Base-by-base conservation (phyloP, 2,888 invertebrate genomes). In the Pseudoips prasinana region DNA sequence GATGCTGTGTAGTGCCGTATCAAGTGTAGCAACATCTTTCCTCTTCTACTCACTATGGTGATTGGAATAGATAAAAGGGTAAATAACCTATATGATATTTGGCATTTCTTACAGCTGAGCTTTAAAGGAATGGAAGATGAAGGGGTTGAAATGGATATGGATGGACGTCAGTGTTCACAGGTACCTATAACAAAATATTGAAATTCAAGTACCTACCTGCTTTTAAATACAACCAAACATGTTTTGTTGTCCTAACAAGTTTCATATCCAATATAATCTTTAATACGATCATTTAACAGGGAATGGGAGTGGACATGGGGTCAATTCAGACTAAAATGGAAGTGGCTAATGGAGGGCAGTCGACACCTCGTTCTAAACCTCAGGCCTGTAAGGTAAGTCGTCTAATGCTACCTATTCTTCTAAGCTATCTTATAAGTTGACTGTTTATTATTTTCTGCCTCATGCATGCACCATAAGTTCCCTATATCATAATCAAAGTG, bases 331-430 rank as follows among this genome's bases (percentile, higher is more conserved):
- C 89, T 33, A 89, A 89, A 74, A 85, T 87, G 84, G 89, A 87
- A 65, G 64, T 86, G 14, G 44, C 79, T 24, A 88, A 88, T 49
- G 85, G 60, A 7, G 52, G 72, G 28, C 85, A 81, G 51, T 74
- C 79, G 40, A 66, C 84, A 25, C 90, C 91, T 26, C 85, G 92
- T 48, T 90, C 91, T 37, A 94, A 93, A 64, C 92, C 93, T 25
- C 94, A 94, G 70, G 92, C 92, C 48, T 95, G 95, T 79, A 94
- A 94, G 86, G 87, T 86, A 53, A 71, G 71, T 31, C 31, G 17
- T n/a, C n/a, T n/a, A n/a, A n/a, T n/a, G n/a, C n/a, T n/a, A 22
- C n/a, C n/a, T n/a, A n/a, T n/a, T n/a, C n/a, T n/a, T n/a, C n/a
- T n/a, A n/a, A n/a, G n/a, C n/a, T n/a, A n/a, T n/a, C n/a, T n/a